phyloP scores from a whole-genome alignment of 1,140 invertebrate species.

The Cydia amplana region DNA sequence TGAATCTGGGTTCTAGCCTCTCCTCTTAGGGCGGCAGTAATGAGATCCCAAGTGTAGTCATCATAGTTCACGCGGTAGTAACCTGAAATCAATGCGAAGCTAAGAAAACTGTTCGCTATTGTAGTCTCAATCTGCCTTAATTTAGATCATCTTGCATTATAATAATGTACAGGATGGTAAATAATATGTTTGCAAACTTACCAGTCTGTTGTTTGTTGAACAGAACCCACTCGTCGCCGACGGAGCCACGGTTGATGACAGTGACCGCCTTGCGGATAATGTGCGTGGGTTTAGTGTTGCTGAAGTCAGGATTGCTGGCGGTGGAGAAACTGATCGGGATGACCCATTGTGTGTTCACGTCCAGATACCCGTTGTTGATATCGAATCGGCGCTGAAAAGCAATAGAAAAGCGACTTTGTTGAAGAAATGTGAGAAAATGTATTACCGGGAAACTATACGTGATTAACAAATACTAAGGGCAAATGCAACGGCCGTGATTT shows the following conservation, averaged over 20 bases:
- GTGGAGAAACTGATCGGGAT: slow-evolving; percentile 80
- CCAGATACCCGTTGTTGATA: slow-evolving; percentile 61
- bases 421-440: no score
- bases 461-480: no score
- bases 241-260: slow-evolving; percentile 47
- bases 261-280: slow-evolving; percentile 50
- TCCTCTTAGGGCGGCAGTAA: slow-evolving; percentile 78
- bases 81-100: slow-evolving; percentile 72
- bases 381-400: slow-evolving; percentile 66
- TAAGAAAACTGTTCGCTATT: background rate
- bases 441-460: no score
- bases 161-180: background rate
- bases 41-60: slow-evolving; percentile 82
- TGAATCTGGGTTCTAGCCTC: slow-evolving; percentile 81
- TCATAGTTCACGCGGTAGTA: slow-evolving; percentile 92
- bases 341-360: slow-evolving; percentile 66
- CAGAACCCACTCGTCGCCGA: slow-evolving; percentile 79
- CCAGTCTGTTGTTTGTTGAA: slow-evolving; percentile 82
- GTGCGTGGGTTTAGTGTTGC: slow-evolving; percentile 67
- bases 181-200: slow-evolving; percentile 39
- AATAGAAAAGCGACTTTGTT: background rate
- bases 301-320: slow-evolving; percentile 67
- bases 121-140: no score
- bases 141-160: no score
- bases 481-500: no score